These are phyloP conservation scores for Hartigia nigra DNA, from an alignment of 2,888 invertebrate genomes.

Conservation along the genomic window DNA sequence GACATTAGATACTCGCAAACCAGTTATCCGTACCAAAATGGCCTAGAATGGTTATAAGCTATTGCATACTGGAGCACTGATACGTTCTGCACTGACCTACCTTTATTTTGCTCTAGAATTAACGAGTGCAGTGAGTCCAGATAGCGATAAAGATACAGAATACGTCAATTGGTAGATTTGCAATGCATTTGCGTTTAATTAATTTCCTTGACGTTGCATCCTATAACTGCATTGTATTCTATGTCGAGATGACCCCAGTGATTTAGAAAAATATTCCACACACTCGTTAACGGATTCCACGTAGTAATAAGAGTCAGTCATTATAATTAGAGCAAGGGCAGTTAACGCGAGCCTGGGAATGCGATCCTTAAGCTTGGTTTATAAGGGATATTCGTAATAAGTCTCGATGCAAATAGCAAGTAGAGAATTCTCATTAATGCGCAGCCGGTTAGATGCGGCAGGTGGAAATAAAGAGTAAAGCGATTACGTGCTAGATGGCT, in stretches of 20 bases:
- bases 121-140: background rate
- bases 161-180: background rate
- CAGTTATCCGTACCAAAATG: background rate
- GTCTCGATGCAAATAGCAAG: slow-evolving; percentile 7
- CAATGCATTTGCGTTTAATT: background rate
- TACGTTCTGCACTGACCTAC: background rate
- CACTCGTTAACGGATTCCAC: background rate
- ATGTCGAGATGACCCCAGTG: background rate
- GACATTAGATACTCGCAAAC: background rate
- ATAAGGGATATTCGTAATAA: slow-evolving; percentile 1
- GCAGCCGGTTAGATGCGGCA: slow-evolving; percentile 4
- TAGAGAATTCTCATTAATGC: background rate
- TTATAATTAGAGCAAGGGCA: background rate
- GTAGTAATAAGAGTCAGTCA: background rate
- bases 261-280: background rate
- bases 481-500: background rate
- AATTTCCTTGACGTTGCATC: background rate
- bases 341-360: background rate
- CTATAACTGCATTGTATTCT: background rate
- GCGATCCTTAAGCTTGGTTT: background rate
- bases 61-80: background rate
- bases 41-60: background rate
- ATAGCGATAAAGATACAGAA: background rate
- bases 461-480: background rate
- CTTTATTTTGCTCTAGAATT: background rate